These are phyloP conservation scores for Anomalospiza imberbis DNA, from an alignment of 2,797 vertebrate species.

Conservation along the genomic window DNA sequence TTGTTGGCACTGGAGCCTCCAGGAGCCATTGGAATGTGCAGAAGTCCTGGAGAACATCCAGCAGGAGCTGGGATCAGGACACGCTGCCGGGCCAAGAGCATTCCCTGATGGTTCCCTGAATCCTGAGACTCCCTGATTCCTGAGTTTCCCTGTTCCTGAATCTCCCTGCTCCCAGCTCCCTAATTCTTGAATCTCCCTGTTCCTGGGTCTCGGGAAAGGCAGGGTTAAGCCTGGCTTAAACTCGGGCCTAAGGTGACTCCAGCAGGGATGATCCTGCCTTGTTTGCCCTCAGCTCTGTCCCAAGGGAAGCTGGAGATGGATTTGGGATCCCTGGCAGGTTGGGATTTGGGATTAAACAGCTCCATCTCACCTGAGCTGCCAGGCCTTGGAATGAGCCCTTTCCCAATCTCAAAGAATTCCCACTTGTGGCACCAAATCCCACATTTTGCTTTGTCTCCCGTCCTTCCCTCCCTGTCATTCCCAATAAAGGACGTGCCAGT, in stretches of 20 bases:
- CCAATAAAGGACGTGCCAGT: not conserved
- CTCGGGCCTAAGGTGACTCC: not conserved
- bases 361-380: not conserved
- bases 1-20: not conserved
- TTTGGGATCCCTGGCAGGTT: not conserved
- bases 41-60: conserved; percentile 18
- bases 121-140: not conserved
- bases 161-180: not conserved
- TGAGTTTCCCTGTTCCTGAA: accelerated
- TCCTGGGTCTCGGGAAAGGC: not conserved
- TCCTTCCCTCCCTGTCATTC: not conserved
- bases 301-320: not conserved
- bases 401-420: not conserved
- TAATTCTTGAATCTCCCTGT: too few species aligned
- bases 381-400: not conserved
- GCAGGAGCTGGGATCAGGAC: not conserved
- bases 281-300: not conserved
- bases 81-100: accelerated
- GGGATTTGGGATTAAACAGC: not conserved
- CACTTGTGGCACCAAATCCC: accelerated
- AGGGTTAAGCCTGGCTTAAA: not conserved
- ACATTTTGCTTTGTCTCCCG: accelerated
- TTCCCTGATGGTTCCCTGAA: not conserved
- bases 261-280: not conserved
- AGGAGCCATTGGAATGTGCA: not conserved